Conservation (phyloP, 1,140 invertebrate species). For the Aphelinus atriplicis region DNA sequence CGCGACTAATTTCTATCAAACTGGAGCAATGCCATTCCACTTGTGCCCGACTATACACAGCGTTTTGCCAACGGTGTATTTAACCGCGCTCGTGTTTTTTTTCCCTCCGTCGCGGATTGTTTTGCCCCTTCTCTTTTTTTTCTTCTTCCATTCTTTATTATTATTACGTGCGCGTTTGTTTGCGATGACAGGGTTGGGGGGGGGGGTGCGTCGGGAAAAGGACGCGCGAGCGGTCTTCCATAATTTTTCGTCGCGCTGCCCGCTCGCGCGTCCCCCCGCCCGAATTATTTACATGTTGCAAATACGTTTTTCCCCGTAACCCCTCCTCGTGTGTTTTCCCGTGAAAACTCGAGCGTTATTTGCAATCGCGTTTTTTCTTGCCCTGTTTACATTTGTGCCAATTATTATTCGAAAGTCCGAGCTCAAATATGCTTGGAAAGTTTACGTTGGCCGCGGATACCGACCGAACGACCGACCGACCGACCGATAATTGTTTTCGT, state of each 20-base stretch:
- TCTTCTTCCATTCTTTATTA: not conserved
- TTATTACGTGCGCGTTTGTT: not conserved
- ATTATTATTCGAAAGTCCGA: not conserved
- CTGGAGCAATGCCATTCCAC: conserved; percentile 6
- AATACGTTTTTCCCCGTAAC: too few relatives aligned
- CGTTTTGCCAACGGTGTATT: too few relatives aligned
- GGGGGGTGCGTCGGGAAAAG: too few relatives aligned
- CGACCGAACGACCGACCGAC: too few relatives aligned
- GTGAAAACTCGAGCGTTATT: not conserved
- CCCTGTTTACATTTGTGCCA: not conserved
- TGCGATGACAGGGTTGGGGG: too few relatives aligned
- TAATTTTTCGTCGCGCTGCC: conserved; percentile 10
- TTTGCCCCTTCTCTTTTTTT: not conserved
- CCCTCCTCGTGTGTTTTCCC: too few relatives aligned
- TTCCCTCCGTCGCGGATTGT: not conserved
- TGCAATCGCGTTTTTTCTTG: conserved; percentile 18
- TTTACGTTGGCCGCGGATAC: not conserved
- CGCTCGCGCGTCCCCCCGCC: too few relatives aligned
- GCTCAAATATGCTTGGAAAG: not conserved
- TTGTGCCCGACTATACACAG: not conserved
- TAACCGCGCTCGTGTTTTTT: too few relatives aligned
- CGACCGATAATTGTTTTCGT: conserved; percentile 13
- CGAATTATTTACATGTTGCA: too few relatives aligned
- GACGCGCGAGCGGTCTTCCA: not conserved
- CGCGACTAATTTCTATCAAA: not conserved